phyloP scores from a whole-genome alignment of 2,113 vertebrate species.

The Carassius gibelio region DNA sequence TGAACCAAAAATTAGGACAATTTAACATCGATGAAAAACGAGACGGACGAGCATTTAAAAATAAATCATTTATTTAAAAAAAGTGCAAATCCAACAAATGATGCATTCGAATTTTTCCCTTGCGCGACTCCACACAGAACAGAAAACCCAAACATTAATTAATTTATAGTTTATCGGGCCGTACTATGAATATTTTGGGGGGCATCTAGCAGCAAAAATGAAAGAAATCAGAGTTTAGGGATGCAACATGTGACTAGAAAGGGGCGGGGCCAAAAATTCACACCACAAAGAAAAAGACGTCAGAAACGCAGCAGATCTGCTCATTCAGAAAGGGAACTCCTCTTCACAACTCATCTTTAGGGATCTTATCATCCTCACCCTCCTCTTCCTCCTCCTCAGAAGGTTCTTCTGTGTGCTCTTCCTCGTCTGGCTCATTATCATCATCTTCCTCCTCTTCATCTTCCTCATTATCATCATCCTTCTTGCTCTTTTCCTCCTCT shows the following conservation, averaged over 20 bases:
- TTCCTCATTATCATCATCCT: slow-evolving; percentile 50
- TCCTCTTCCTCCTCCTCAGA: slow-evolving; percentile 52
- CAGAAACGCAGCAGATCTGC: slow-evolving; percentile 37
- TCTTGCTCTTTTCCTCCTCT: slow-evolving; percentile 58
- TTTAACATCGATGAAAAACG: slow-evolving; percentile 6
- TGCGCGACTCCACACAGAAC: slow-evolving; percentile 13
- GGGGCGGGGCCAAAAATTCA: slow-evolving; percentile 6
- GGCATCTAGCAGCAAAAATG: slow-evolving; percentile 50
- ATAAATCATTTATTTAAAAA: slow-evolving; percentile 58
- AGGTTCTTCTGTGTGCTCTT: slow-evolving; percentile 53
- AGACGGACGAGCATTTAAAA: slow-evolving; percentile 49
- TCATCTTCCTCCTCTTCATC: slow-evolving; percentile 48
- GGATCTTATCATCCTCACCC: slow-evolving; percentile 38
- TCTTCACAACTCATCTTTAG: slow-evolving; percentile 72
- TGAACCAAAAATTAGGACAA: not conserved
- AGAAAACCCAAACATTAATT: slow-evolving; percentile 40
- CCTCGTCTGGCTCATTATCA: slow-evolving; percentile 43
- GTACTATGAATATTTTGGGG: not conserved
- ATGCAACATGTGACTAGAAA: slow-evolving; percentile 29
- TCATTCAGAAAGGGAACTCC: not conserved
- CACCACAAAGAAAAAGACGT: slow-evolving; percentile 29
- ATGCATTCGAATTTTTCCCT: slow-evolving; percentile 42
- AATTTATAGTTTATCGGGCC: slow-evolving; percentile 26
- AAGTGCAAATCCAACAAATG: slow-evolving; percentile 62
- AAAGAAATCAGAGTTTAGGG: slow-evolving; percentile 13